phyloP scores from a whole-genome alignment of 2,113 vertebrate genomes.

The Myotis lucifugus region DNA sequence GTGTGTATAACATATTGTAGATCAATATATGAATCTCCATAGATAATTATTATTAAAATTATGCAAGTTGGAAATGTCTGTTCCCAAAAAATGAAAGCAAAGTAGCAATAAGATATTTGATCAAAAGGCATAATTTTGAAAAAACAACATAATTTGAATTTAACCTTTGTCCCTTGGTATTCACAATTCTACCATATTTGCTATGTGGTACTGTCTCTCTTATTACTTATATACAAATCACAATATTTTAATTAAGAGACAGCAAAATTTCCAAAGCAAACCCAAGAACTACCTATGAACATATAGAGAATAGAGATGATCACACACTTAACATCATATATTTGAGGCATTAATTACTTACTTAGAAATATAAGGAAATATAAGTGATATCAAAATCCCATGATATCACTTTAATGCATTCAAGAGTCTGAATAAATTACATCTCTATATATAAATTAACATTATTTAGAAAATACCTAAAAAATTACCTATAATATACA shows the following conservation, averaged over 20 bases:
- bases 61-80: not conserved
- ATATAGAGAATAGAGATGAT: not conserved
- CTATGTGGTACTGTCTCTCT: not conserved
- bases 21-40: not conserved
- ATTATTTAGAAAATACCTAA: not conserved
- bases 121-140: not conserved
- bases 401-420: not conserved
- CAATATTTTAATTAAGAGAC: not conserved
- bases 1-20: no score
- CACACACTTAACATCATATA: not conserved
- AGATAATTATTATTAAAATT: not conserved
- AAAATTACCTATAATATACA: not conserved
- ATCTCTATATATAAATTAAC: not conserved
- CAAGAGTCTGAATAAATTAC: not conserved
- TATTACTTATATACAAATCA: not conserved
- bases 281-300: not conserved
- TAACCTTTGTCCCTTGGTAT: not conserved
- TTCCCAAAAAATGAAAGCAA: not conserved
- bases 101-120: not conserved
- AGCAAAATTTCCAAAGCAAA: not conserved
- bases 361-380: not conserved
- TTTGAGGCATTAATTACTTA: not conserved
- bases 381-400: not conserved
- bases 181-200: not conserved
- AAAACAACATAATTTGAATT: not conserved